Base-by-base conservation (phyloP, 2,888 invertebrate species). In the Rapana venosa region DNA sequence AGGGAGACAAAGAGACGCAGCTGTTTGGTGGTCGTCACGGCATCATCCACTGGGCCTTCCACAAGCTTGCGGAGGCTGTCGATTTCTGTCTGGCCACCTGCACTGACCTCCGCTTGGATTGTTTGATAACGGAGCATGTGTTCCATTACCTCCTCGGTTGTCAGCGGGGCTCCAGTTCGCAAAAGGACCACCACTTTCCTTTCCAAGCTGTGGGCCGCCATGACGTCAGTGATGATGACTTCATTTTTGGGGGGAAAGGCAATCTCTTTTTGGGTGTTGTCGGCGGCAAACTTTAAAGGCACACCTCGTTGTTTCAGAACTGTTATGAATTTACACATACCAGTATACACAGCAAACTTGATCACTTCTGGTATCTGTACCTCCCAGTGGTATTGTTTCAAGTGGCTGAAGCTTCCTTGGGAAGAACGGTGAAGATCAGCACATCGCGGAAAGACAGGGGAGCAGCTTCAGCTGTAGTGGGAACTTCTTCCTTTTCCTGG, bases 241-340 rank as follows among this genome's bases (percentile, higher is more conserved):
- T 74, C 74, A 17, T 87, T 77, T n/a, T 47, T 17, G 8, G 74
- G 22, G 15, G 87, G 87, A 74, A 74, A 56, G 22, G 87, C 87
- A 15, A 87, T 87, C 87, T 87, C 87, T 35, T 74, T 74, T 22
- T n/a, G 35, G 11, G 87, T 87, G 87, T 87, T 87, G 17, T 87
- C 87, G 5, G 20, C 2, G 13, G 26, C 77, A 4, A 77, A 4
- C 15, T 87, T 87, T 4, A 74, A 20, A 30, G 87, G 87, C 35
- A 77, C 47, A 8, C 87, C 87, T 56, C 36, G 87, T 22, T 70
- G 32, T 30, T 20, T 74, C 35, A 87, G 87, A 0, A 26, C n/a
- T 2, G 47, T n/a, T 0, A 87, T 4, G 30, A 87, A 74, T 4
- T 32, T n/a, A 66, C 47, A 77, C 5, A 77, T 26, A 15, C 47